Evolutionary conservation across 2,888 invertebrate species (phyloP), one percentile per base, ranked within the genome.

Genomic region (Cephus runcator): DNA sequence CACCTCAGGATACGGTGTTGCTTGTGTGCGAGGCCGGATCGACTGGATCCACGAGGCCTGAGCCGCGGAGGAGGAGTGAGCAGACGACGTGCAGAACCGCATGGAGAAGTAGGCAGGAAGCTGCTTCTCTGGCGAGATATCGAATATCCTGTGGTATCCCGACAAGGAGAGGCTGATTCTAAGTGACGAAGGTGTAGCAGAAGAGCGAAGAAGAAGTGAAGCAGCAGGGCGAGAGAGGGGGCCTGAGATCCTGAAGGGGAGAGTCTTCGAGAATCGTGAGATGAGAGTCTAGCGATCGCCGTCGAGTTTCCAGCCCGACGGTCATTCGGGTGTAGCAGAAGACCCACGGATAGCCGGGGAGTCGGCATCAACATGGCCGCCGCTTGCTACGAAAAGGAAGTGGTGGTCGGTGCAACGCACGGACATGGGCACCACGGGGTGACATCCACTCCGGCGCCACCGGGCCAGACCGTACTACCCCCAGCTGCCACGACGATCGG

Each of bases 221-320:
- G 69, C 40, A 34, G 71, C 40, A 68, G 69, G 76, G 75, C 34
- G 36, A 56, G 56, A 34, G 69, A 35, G 75, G 73, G 71, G 35
- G 40, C 73, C 79, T 78, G 73, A 73, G 76, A 76, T 73, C 31
- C 73, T 31, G 76, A 80, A 15, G 40, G 15, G 15, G 40, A 40
- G 40, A 40, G 6, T 40, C 40, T 40, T 15, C 12, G 78, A 69
- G 73, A 71, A 79, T 77, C 78, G 73, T 76, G 75, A 78, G 40
- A 69, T 82, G 91, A 93, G 30, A 92, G 93, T 83, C 90, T 92
- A 69, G 93, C 93, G 81, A 92, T 92, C 1, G 88, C 79, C 69
- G 79, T 76, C 79, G 80, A 36, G 75, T 82, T 78, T 40, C 40
- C 15, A 40, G 79, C 80, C 81, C 83, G 84, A 83, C 85, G 81